Base-by-base conservation (phyloP, 1,140 invertebrate species). In the Odontomachus brunneus region DNA sequence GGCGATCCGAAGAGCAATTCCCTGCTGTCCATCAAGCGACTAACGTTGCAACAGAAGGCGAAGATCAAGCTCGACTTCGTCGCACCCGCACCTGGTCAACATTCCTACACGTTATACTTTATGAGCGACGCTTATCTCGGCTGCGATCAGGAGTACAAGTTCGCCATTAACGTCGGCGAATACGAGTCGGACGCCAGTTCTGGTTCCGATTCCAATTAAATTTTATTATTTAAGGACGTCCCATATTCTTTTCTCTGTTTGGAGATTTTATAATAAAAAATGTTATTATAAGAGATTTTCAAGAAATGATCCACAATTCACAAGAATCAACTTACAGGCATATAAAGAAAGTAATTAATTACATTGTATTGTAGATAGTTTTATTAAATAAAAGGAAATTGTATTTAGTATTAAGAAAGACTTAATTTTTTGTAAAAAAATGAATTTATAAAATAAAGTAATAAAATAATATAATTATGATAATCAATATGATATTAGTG, bases 71-170 rank as follows among this genome's bases (percentile, higher is more conserved):
- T 99, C 53, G 98, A 99, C 93, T 99, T 99, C 95, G 97, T 99
- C 71, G 98, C 98, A 9, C 98, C 98, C 2, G 95, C 95, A 89
- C 95, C 97, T 33, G 97, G 97, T 12, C 96, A 97, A 65, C 97
- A 99, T 93, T 96, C 97, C 17, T 99, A 99, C 92, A 99, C 98
- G 0, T 94, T 99, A 49, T 99, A 99, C 94, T 99, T 99, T 93
- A 99, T 99, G 98, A 99, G 98, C 92, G 99, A 99, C 94, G 97
- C 98, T 0, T 99, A 99, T 92, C 96, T 99, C 89, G 99, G 99
- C 15, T 99, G 98, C 91, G 99, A 99, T 96, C 98, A 99, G 92
- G 98, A 99, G 94, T 98, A 98, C 91, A 97, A 97, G 91, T 97
- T 98, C 92, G 96, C 95, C 1, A 96, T 98, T 26, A 96, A 97